These are phyloP conservation scores for Epizoanthus scotinus DNA, from an alignment of 92 coral and sea anemone species.

Conservation along the genomic window DNA sequence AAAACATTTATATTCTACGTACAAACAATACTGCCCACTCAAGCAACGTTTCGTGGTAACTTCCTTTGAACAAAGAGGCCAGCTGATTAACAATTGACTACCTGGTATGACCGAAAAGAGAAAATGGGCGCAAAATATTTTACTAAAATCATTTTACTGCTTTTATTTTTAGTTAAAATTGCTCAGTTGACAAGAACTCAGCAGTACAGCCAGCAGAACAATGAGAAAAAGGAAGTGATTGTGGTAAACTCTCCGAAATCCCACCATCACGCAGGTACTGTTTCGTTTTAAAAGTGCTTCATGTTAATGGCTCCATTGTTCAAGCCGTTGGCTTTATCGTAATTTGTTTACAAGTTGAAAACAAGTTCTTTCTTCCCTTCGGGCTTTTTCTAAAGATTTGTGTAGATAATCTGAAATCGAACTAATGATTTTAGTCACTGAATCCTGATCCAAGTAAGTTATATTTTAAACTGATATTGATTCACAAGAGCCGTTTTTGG, in stretches of 20 bases:
- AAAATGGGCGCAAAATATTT: neutral
- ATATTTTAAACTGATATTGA: too few relatives aligned
- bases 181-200: neutral
- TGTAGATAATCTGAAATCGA: too few relatives aligned
- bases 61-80: neutral
- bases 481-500: too few relatives aligned
- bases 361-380: neutral
- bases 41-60: neutral
- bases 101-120: neutral
- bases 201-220: neutral
- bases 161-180: conserved; percentile 10
- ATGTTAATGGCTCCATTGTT: neutral
- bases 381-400: neutral
- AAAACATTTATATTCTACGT: too few relatives aligned
- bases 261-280: conserved; percentile 36
- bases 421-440: too few relatives aligned
- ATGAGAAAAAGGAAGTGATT: conserved; percentile 19
- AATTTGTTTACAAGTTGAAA: neutral
- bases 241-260: conserved; percentile 24
- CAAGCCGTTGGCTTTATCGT: too few relatives aligned
- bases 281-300: neutral
- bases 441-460: too few relatives aligned
- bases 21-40: neutral
- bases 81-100: conserved; percentile 18
- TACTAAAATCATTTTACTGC: neutral